Conservation (phyloP, 2,113 vertebrate species). For the Urocolius indicus region DNA sequence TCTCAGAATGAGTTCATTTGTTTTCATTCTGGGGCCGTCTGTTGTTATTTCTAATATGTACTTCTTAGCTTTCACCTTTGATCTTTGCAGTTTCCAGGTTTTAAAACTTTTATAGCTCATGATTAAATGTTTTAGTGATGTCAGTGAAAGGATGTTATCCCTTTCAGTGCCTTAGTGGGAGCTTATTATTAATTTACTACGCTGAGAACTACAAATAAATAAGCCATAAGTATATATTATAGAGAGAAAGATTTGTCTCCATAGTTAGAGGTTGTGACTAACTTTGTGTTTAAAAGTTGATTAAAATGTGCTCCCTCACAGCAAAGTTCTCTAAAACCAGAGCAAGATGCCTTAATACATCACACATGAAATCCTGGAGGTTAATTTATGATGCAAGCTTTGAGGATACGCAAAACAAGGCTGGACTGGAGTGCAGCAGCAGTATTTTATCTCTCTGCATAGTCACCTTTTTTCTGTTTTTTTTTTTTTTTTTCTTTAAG, state of each 20-base stretch:
- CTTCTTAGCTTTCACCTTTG: conserved; percentile 56
- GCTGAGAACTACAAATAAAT: conserved; percentile 55
- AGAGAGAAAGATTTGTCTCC: not conserved
- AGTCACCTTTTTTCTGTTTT: not conserved
- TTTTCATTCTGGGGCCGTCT: conserved; percentile 62
- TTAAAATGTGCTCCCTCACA: not conserved
- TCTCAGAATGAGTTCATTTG: conserved; percentile 70
- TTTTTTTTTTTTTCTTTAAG: not conserved
- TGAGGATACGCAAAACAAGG: not conserved
- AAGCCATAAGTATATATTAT: conserved; percentile 59
- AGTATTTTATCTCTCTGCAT: not conserved
- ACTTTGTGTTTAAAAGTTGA: not conserved
- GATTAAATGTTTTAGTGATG: conserved; percentile 34
- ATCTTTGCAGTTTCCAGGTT: conserved; percentile 52
- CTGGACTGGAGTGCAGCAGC: not conserved
- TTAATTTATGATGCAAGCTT: not conserved
- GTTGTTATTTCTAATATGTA: conserved; percentile 64
- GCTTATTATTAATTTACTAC: conserved; percentile 25
- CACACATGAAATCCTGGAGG: not conserved
- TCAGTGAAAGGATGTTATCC: conserved; percentile 32
- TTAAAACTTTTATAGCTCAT: conserved; percentile 26
- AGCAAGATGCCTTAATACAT: conserved; percentile 13
- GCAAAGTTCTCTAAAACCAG: not conserved
- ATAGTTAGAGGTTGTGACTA: not conserved
- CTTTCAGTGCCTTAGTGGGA: not conserved